Conservation (phyloP, 2,888 invertebrate genomes). For the Synanthedon andrenaeformis region DNA sequence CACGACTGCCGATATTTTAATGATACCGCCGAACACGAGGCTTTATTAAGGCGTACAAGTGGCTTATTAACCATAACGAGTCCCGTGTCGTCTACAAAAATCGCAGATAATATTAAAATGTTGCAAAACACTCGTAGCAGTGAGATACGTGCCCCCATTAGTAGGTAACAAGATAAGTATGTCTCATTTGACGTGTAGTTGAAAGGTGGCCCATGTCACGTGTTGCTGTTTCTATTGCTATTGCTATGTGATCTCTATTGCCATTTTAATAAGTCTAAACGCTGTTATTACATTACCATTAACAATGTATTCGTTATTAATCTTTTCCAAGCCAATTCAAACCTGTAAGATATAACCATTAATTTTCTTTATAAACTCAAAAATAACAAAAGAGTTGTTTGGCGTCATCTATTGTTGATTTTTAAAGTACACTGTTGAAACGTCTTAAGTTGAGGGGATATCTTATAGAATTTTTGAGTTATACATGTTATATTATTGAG, state of each 20-base stretch:
- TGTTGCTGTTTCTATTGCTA: constrained; percentile 3
- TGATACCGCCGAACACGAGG: constrained; percentile 22
- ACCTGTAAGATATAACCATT: too few species aligned
- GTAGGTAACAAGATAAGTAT: constrained; percentile 35
- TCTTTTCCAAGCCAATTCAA: too few species aligned
- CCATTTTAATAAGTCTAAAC: too few species aligned
- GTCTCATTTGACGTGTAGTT: constrained; percentile 30
- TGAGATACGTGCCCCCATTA: constrained; percentile 35
- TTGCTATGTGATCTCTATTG: not conserved
- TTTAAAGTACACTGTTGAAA: too few species aligned
- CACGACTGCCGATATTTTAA: constrained; percentile 10
- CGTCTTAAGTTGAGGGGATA: too few species aligned
- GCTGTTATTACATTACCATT: too few species aligned
- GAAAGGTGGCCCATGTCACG: constrained; percentile 17
- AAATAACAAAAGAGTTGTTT: too few species aligned
- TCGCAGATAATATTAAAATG: constrained; percentile 38
- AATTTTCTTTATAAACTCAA: too few species aligned
- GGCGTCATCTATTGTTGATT: too few species aligned
- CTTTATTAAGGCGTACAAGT: constrained; percentile 45
- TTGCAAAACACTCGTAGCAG: constrained; percentile 15
- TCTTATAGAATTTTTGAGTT: too few species aligned
- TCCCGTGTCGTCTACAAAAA: constrained; percentile 18
- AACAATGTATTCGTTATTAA: too few species aligned
- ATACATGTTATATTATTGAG: too few species aligned
- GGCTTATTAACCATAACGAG: constrained; percentile 53